Conservation (phyloP, 2,797 vertebrate genomes). For the Lagothrix lagotricha region DNA sequence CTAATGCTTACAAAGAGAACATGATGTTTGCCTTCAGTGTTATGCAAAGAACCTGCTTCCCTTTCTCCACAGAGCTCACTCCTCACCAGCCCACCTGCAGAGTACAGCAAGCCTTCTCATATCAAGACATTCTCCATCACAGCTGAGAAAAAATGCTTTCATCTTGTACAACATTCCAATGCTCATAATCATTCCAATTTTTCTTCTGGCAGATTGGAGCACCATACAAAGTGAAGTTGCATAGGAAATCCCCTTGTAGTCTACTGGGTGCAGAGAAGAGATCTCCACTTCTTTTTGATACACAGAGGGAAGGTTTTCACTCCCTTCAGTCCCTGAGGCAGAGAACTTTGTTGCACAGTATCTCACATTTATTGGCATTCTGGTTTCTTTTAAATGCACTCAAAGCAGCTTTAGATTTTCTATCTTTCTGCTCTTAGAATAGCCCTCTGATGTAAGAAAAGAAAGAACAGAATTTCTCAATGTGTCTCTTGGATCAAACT, state of each 20-base stretch:
- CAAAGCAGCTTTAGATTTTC: neutral
- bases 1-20: neutral
- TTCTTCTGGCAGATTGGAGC: constrained; percentile 43
- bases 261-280: neutral
- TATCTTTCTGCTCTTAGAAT: neutral
- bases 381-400: constrained; percentile 29
- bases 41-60: neutral
- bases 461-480: constrained; percentile 15
- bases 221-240: neutral
- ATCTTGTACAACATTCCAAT: neutral
- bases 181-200: constrained; percentile 55
- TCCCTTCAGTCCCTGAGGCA: neutral
- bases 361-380: neutral
- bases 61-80: neutral
- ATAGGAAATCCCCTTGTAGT: constrained; percentile 58
- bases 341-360: neutral
- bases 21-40: neutral
- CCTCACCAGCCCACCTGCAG: neutral
- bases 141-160: constrained; percentile 37
- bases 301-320: neutral
- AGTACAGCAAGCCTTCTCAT: neutral
- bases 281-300: neutral
- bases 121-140: neutral
- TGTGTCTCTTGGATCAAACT: neutral
- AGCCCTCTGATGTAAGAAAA: constrained; percentile 24